phyloP scores from a whole-genome alignment of 2,797 vertebrate species.

The Tenualosa ilisha region DNA sequence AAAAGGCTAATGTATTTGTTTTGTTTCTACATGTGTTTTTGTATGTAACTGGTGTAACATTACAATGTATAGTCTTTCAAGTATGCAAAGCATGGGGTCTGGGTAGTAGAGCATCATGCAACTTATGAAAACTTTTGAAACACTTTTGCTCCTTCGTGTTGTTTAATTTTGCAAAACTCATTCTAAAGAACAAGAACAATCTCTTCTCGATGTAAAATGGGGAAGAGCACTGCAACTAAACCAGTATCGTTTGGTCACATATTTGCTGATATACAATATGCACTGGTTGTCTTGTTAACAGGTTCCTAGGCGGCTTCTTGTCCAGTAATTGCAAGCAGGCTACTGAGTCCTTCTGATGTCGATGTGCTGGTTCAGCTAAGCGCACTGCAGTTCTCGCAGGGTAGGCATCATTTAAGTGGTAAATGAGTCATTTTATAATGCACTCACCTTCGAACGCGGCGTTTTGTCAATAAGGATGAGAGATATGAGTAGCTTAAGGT shows the following conservation, averaged over 20 bases:
- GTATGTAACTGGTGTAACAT: too few species aligned
- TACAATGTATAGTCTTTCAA: too few species aligned
- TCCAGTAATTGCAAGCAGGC: background rate
- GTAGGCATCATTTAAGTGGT: constrained; percentile 2
- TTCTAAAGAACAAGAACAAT: background rate
- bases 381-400: background rate
- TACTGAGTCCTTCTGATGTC: too few species aligned
- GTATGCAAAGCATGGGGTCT: background rate
- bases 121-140: too few species aligned
- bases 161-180: background rate
- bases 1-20: background rate
- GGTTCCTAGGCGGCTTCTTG: background rate
- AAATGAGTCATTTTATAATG: constrained; percentile 19
- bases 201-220: background rate
- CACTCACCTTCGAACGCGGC: background rate
- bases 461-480: background rate
- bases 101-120: background rate
- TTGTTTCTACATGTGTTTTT: background rate
- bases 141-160: background rate
- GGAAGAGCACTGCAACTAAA: background rate
- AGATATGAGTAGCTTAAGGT: constrained; percentile 42
- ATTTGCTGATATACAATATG: too few species aligned
- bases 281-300: too few species aligned
- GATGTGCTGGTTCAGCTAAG: background rate
- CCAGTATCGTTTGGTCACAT: background rate